A percentile compares a stretch with the other conserved stretches of the same genome.
Conservation (phyloP, 37 sponge, comb jelly and placozoan genomes). For the Spongilla lacustris region DNA sequence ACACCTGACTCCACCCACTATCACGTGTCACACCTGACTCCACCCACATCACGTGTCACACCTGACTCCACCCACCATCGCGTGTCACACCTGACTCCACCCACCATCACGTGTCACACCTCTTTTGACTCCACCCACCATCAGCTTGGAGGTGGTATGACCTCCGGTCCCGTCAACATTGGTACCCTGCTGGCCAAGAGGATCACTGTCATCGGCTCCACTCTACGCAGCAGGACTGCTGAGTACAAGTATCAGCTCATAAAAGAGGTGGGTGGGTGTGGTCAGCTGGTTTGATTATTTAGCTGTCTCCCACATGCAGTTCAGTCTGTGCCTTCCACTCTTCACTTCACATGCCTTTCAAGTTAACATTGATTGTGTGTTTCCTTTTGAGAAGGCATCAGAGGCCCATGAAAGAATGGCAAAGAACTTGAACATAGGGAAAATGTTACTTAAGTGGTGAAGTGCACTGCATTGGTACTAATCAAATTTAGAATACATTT, state of each 20-base stretch:
- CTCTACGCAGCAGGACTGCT: constrained; percentile 73
- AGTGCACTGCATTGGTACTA: no score
- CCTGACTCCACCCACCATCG: no score
- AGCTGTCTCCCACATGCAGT: no score
- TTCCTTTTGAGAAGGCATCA: constrained; percentile 45
- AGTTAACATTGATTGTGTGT: constrained; percentile 57
- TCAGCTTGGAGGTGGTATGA: constrained; percentile 74
- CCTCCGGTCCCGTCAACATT: constrained; percentile 43
- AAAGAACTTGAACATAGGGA: constrained; percentile 77
- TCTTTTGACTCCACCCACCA: no score
- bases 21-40: no score
- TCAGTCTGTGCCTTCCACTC: constrained; percentile 43
- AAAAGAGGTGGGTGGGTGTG: no score
- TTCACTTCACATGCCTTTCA: constrained; percentile 52
- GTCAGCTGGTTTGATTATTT: no score
- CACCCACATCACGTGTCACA: no score
- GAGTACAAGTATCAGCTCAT: constrained; percentile 68
- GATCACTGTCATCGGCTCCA: constrained; percentile 60
- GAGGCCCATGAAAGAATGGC: constrained; percentile 79
- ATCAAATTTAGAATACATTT: no score
- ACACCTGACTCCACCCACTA: no score
- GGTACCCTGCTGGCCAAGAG: constrained; percentile 67
- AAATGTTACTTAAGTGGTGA: constrained; percentile 68
- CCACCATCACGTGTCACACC: no score
- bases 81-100: no score